Conservation (phyloP, 2,888 invertebrate genomes). For the Meiosimyza decipiens region DNA sequence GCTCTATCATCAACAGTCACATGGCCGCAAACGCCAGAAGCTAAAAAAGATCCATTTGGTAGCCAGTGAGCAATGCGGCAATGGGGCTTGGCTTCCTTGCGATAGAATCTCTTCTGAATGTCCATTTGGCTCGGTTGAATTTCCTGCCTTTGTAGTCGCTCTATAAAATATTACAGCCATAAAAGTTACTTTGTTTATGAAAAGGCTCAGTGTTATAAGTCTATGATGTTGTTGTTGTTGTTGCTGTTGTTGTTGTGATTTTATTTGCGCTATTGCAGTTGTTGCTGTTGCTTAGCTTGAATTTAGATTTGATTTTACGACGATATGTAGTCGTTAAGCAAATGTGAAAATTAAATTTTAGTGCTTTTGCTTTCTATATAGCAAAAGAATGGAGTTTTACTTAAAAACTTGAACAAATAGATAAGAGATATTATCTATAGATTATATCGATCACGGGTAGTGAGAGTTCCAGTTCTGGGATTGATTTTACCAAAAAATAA, state of each 20-base stretch:
- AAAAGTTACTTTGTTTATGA: constrained; percentile 34
- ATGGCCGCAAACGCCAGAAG: constrained; percentile 7
- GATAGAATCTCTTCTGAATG: constrained; percentile 15
- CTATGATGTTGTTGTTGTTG: neutral
- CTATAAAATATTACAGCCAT: constrained; percentile 33
- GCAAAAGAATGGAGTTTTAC: too few relatives aligned
- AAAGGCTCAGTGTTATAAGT: constrained; percentile 27
- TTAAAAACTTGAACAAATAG: too few relatives aligned
- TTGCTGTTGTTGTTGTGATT: neutral
- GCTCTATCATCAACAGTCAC: constrained; percentile 8
- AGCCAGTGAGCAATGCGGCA: neutral
- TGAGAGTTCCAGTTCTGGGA: too few relatives aligned
- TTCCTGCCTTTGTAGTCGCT: constrained; percentile 8
- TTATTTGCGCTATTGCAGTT: too few relatives aligned
- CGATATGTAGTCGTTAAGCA: too few relatives aligned
- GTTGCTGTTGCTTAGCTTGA: too few relatives aligned
- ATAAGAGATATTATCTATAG: too few relatives aligned
- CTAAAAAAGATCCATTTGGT: constrained; percentile 18
- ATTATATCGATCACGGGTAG: too few relatives aligned
- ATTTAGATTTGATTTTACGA: too few relatives aligned
- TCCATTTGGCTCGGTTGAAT: neutral
- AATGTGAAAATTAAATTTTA: too few relatives aligned
- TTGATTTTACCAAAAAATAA: too few relatives aligned
- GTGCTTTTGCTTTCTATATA: too few relatives aligned
- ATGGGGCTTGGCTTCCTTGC: neutral